These are phyloP conservation scores for Pandemis cinnamomeana DNA, from an alignment of 2,888 invertebrate species.

Conservation along the genomic window DNA sequence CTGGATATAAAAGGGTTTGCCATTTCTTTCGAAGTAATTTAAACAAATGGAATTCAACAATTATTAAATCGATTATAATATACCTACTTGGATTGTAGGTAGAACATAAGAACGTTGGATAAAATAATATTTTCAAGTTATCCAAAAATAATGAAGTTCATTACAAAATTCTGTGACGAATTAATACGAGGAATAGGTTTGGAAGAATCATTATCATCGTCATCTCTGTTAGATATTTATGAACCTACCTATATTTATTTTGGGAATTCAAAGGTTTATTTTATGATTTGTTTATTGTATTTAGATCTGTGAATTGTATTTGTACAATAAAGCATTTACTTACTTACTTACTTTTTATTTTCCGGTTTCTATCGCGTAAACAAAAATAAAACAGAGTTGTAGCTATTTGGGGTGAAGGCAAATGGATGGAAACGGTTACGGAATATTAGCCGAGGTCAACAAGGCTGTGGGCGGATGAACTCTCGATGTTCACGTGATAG, in stretches of 20 bases:
- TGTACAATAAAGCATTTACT: too few relatives aligned
- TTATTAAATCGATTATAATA: not conserved
- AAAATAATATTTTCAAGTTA: too few relatives aligned
- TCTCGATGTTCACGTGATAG: slow-evolving; percentile 4
- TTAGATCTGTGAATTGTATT: too few relatives aligned
- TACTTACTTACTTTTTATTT: not conserved
- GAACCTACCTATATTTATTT: not conserved
- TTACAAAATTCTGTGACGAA: too few relatives aligned
- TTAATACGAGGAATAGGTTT: not conserved
- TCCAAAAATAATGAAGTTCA: too few relatives aligned
- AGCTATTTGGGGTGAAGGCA: slow-evolving; percentile 1
- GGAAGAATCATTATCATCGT: not conserved
- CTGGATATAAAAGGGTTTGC: not conserved
- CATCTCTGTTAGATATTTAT: not conserved
- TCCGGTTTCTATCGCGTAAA: not conserved
- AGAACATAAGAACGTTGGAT: too few relatives aligned
- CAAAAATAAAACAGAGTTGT: not conserved
- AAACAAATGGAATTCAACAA: not conserved
- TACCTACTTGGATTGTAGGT: too few relatives aligned
- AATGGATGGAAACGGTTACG: slow-evolving; percentile 8
- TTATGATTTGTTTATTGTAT: too few relatives aligned
- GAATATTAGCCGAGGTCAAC: slow-evolving; percentile 5
- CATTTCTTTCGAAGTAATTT: not conserved
- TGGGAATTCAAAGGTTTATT: not conserved
- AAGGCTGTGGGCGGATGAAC: not conserved